A percentile compares a stretch with the other conserved stretches of the same genome.
These are phyloP conservation scores for Loxodonta africana DNA, from an alignment of 2,113 vertebrate species.

Conservation along the genomic window DNA sequence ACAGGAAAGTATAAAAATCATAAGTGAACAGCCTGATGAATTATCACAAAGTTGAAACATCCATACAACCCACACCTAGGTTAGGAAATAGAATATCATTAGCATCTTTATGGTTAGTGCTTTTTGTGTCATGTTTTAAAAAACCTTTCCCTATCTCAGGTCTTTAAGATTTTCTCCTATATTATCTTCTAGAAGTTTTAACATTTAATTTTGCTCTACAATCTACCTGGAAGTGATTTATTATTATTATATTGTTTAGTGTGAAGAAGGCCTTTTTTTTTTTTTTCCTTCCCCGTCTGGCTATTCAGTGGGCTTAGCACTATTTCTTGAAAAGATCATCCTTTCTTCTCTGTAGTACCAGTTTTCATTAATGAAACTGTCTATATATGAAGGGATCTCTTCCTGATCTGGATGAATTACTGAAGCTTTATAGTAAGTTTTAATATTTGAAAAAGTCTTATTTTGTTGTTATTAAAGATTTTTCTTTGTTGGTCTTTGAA, in stretches of 20 bases:
- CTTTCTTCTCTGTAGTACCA: neutral
- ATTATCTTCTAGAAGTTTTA: neutral
- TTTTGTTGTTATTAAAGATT: neutral
- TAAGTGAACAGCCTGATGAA: too few relatives aligned
- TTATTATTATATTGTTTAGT: too few relatives aligned
- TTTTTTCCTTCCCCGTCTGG: neutral
- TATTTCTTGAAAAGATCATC: constrained; percentile 9
- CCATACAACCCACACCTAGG: too few relatives aligned
- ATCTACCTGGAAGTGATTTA: neutral
- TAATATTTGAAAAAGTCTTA: neutral
- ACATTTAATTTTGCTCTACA: constrained; percentile 23
- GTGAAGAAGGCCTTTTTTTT: neutral
- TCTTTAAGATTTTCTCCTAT: neutral
- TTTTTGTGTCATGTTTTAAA: constrained; percentile 44
- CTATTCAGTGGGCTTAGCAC: neutral
- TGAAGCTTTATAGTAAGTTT: neutral
- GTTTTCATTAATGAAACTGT: neutral
- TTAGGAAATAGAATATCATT: too few relatives aligned
- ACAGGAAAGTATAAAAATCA: too few relatives aligned
- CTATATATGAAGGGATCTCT: neutral
- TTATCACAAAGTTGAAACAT: too few relatives aligned
- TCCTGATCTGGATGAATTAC: neutral
- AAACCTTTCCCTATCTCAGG: neutral
- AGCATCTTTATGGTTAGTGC: neutral
- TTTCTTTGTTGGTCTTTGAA: neutral